Evolutionary conservation across 2,888 invertebrate genomes (phyloP).

Genomic region (Subacronicta megacephala): DNA sequence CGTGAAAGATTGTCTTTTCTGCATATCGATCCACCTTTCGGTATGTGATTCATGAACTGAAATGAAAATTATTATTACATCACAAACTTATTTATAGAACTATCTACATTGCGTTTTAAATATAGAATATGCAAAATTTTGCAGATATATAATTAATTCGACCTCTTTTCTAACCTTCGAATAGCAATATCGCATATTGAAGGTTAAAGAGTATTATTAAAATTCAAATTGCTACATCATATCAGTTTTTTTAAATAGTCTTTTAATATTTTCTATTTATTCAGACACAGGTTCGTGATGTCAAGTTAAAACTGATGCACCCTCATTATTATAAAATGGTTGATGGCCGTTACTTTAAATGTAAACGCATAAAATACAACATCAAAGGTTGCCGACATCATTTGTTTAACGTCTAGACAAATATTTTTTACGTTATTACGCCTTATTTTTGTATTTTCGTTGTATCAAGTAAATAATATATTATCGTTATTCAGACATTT

Average conservation of each 20-base stretch:
- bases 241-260: neutral
- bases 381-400: slow-evolving; percentile 14
- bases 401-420: slow-evolving; percentile 37
- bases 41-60: slow-evolving; percentile 95
- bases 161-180: slow-evolving; percentile 4
- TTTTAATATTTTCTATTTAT: neutral
- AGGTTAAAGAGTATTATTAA: neutral
- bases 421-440: slow-evolving; percentile 21
- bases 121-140: neutral
- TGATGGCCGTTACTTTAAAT: slow-evolving; percentile 4
- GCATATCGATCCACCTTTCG: slow-evolving; percentile 95
- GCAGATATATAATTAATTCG: neutral
- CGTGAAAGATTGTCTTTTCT: slow-evolving; percentile 95
- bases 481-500: slow-evolving; percentile 5
- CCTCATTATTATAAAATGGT: neutral
- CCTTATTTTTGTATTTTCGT: slow-evolving; percentile 2
- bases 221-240: neutral
- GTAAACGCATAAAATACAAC: slow-evolving; percentile 7
- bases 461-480: neutral
- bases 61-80: slow-evolving; percentile 57
- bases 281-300: neutral
- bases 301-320: neutral
- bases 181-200: slow-evolving; percentile 1
- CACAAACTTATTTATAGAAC: neutral
- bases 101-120: slow-evolving; percentile 1